Evolutionary conservation across 2,888 invertebrate genomes (phyloP), one percentile per base, ranked within the genome.

Genomic region (Pyrocoelia pectoralis): DNA sequence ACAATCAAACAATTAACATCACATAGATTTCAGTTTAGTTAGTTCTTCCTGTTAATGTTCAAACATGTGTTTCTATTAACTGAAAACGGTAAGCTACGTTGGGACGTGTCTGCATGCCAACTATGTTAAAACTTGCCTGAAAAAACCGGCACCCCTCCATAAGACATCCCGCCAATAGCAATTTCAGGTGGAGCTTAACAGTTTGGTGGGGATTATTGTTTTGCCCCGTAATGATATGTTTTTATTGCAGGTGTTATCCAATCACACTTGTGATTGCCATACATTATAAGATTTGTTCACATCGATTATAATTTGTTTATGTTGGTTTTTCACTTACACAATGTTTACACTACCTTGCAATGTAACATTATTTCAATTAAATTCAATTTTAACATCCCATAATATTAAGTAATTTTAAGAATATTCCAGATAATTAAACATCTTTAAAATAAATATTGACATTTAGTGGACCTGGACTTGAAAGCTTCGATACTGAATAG

Each of bases 161-260:
- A 2, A 18, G 18, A 18, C 18, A 10, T 19, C 40, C 19, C 15
- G 41, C 60, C 60, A 60, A 60, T 60, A 54, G 46, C 14, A 18
- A 9, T 9, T 13, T 50, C 60, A 60, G 60, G 60, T 60, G 60
- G 60, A 76, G 80, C 77, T 71, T 74, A 64, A 68, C 62, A 67
- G 74, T 74, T 75, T 74, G 76, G 77, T 73, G 77, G 77, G 80
- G 78, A 73, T 24, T 76, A 73, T 71, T 61, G 68, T 68, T 61
- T 67, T 69, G 70, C 56, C 64, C 64, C 72, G 71, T 79, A 79
- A 80, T 79, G 75, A 79, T 77, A 79, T 74, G 78, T 75, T 80
- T 79, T 80, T 79, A 77, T 79, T 78, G 74, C 73, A 68, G 72
- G 72, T 73, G 75, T 76, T 78, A 78, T 79, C 79, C 79, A 77